phyloP scores from a whole-genome alignment of 2,113 vertebrate species.

The Lophotis ruficrista region DNA sequence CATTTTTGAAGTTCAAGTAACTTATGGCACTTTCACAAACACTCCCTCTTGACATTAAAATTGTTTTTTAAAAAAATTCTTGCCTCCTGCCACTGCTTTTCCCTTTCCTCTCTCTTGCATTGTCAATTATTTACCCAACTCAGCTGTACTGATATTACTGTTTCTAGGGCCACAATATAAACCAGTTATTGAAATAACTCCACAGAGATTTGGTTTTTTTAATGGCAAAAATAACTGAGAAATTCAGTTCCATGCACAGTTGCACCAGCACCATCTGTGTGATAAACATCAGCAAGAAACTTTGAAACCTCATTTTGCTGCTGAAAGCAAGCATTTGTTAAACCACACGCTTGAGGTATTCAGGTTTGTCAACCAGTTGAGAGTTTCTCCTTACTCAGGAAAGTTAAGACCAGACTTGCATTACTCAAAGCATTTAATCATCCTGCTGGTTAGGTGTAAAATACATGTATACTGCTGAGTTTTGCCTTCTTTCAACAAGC shows the following conservation, averaged over 20 bases:
- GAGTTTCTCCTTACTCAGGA: conserved; percentile 6
- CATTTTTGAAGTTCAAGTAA: background rate
- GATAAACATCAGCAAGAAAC: background rate
- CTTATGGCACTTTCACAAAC: background rate
- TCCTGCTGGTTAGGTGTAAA: background rate
- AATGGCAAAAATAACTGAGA: background rate
- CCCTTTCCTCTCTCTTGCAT: background rate
- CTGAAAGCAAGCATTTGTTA: background rate
- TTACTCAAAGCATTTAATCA: conserved; percentile 24
- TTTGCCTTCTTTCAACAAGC: background rate
- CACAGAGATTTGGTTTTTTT: background rate
- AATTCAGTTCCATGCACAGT: background rate
- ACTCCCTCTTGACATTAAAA: background rate
- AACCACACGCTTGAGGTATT: background rate
- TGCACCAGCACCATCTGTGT: background rate
- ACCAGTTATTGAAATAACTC: background rate
- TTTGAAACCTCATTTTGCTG: background rate
- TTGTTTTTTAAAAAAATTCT: accelerated
- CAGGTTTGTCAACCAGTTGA: background rate
- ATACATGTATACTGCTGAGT: background rate
- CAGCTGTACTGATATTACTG: background rate
- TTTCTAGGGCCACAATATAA: background rate
- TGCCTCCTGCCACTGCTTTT: background rate
- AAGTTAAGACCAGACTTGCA: background rate
- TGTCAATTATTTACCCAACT: background rate